Conservation (phyloP, 2,888 invertebrate species). For the Mechanitis messenoides region DNA sequence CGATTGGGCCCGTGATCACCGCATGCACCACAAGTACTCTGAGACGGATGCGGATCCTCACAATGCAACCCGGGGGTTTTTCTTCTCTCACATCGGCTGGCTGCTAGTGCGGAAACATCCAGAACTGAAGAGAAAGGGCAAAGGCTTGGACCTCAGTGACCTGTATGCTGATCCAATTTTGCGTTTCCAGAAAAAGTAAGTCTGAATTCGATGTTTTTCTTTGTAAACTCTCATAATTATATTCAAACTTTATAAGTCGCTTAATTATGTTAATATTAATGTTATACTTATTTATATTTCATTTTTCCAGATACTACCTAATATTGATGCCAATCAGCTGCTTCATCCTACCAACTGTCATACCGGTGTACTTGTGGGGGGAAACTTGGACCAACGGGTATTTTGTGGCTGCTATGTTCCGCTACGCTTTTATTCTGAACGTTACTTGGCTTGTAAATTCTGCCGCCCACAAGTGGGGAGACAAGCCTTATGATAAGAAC, state of each 20-base stretch:
- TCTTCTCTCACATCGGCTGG: conserved; percentile 98
- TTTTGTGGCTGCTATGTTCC: conserved; percentile 82
- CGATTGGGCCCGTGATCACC: conserved; percentile 88
- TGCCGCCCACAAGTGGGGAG: conserved; percentile 89
- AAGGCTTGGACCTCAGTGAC: conserved; percentile 89
- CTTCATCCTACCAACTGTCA: conserved; percentile 84
- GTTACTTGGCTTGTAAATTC: conserved; percentile 95
- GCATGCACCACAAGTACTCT: conserved; percentile 94
- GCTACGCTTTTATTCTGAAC: conserved; percentile 88
- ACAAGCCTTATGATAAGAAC: conserved; percentile 83
- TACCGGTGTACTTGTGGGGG: conserved; percentile 87
- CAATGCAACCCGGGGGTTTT: conserved; percentile 94
- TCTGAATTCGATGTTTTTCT: conserved; percentile 23
- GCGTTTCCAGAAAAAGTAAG: conserved; percentile 92
- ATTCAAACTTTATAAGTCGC: background rate
- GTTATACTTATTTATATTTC: background rate
- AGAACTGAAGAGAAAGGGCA: conserved; percentile 90
- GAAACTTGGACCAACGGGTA: conserved; percentile 82
- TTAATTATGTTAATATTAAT: background rate
- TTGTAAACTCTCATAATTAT: too few relatives aligned
- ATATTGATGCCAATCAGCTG: conserved; percentile 83
- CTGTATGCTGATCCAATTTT: conserved; percentile 87
- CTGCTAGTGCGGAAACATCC: conserved; percentile 93
- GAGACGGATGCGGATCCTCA: conserved; percentile 97
- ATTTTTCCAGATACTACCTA: conserved; percentile 80